phyloP scores from a whole-genome alignment of 1,140 invertebrate species.

The Aphaenogaster floridana region DNA sequence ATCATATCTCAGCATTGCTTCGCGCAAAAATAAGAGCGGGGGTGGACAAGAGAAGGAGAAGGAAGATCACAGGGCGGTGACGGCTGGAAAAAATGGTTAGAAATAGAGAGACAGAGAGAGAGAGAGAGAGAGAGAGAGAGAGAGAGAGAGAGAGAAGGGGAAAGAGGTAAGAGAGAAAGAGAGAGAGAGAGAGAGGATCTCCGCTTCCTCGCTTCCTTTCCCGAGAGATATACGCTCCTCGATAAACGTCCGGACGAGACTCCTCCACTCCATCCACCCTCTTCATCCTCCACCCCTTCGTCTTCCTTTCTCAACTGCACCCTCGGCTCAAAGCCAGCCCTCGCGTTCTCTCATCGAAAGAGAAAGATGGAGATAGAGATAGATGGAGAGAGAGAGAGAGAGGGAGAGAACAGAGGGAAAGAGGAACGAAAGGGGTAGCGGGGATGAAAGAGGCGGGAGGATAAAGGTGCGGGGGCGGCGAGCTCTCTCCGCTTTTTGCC shows the following conservation, averaged over 20 bases:
- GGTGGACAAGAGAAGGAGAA: neutral
- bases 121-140: conserved; percentile 9
- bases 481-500: conserved; percentile 72
- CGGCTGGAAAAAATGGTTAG: conserved; percentile 54
- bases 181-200: conserved; percentile 56
- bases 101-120: conserved; percentile 39
- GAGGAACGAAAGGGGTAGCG: conserved; percentile 33
- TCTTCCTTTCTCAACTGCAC: conserved; percentile 44
- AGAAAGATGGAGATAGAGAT: conserved; percentile 32
- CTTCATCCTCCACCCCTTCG: conserved; percentile 42
- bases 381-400: neutral
- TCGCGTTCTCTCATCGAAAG: conserved; percentile 41
- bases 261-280: conserved; percentile 49
- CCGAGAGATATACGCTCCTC: conserved; percentile 67
- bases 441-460: conserved; percentile 19
- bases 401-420: too few relatives aligned
- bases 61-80: conserved; percentile 45
- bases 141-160: neutral
- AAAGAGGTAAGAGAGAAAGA: neutral
- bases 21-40: conserved; percentile 21
- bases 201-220: conserved; percentile 65
- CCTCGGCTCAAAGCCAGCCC: conserved; percentile 56
- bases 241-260: conserved; percentile 69
- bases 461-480: conserved; percentile 56
- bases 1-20: conserved; percentile 50